Percentiles rank a stretch among this genome's conserved stretches.
Evolutionary conservation across 1,140 invertebrate genomes (phyloP).

Genomic region (Eufriesea mexicana): DNA sequence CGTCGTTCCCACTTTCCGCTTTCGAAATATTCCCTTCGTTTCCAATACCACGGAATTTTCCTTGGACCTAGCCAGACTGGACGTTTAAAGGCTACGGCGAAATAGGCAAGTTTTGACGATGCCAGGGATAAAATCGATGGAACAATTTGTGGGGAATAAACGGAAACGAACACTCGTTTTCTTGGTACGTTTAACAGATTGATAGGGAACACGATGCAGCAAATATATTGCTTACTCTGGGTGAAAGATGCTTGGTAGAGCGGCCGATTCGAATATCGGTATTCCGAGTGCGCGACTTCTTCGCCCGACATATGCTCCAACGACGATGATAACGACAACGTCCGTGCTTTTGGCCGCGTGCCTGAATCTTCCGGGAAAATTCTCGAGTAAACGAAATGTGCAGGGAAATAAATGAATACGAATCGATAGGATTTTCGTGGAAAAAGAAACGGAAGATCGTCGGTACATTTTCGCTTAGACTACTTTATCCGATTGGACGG

Average conservation of each 20-base stretch:
- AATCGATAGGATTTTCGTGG: conserved; percentile 16
- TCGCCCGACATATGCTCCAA: conserved; percentile 36
- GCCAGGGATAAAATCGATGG: background rate
- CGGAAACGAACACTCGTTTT: conserved; percentile 3
- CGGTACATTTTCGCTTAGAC: background rate
- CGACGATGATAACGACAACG: conserved; percentile 47
- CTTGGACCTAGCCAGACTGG: background rate
- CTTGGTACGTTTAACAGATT: conserved; percentile 33
- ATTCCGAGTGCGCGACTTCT: conserved; percentile 34
- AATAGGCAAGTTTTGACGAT: background rate
- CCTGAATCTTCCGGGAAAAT: conserved; percentile 22
- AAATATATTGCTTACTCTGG: conserved; percentile 21
- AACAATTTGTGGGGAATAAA: conserved; percentile 16
- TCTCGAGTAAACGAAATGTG: conserved; percentile 37
- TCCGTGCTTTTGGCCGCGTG: conserved; percentile 38
- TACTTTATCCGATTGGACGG: background rate
- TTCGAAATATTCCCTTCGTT: background rate
- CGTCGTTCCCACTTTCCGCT: background rate
- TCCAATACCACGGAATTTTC: background rate
- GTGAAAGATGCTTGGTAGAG: conserved; percentile 8
- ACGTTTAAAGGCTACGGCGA: background rate
- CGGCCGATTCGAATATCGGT: conserved; percentile 35
- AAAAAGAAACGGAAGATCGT: background rate
- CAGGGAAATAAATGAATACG: conserved; percentile 23
- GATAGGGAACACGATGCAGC: conserved; percentile 27